Percentiles rank a stretch among this genome's conserved stretches.
Conservation (phyloP, 53 echinoderm and acorn worm species). For the Henricia sp. region DNA sequence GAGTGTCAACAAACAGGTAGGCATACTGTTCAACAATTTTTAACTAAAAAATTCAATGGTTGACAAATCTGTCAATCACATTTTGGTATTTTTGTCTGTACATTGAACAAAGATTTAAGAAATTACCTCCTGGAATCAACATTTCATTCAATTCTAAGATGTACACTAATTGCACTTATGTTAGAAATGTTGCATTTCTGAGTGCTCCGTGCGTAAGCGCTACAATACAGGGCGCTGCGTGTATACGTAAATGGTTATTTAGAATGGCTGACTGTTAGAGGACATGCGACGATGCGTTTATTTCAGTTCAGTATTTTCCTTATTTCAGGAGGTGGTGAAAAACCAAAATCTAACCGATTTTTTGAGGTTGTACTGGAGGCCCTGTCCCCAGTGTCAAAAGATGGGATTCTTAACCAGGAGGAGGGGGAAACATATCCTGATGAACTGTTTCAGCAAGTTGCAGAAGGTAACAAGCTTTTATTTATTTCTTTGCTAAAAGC, state of each 20-base stretch:
- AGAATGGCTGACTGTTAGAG: too few relatives aligned
- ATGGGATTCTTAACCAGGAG: background rate
- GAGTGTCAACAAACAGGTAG: slow-evolving; percentile 8
- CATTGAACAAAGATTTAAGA: too few relatives aligned
- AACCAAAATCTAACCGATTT: background rate
- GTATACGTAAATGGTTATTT: too few relatives aligned
- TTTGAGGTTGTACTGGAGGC: background rate
- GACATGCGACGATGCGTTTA: background rate
- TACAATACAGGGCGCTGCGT: too few relatives aligned
- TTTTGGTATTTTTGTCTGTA: too few relatives aligned
- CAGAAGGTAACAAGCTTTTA: background rate
- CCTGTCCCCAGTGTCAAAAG: slow-evolving; percentile 4
- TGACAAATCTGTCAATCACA: too few relatives aligned
- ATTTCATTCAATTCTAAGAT: too few relatives aligned
- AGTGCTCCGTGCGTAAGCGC: too few relatives aligned
- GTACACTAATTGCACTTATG: too few relatives aligned
- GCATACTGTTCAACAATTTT: background rate
- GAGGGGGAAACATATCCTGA: slow-evolving; percentile 12
- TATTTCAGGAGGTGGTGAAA: slow-evolving; percentile 17
- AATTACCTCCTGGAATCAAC: too few relatives aligned
- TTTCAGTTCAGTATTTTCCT: background rate
- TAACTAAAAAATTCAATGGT: background rate
- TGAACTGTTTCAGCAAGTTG: background rate
- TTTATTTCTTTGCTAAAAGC: background rate
- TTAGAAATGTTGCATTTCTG: too few relatives aligned